Base-by-base conservation (phyloP, 1,140 invertebrate genomes). In the Brachionus plicatilis region DNA sequence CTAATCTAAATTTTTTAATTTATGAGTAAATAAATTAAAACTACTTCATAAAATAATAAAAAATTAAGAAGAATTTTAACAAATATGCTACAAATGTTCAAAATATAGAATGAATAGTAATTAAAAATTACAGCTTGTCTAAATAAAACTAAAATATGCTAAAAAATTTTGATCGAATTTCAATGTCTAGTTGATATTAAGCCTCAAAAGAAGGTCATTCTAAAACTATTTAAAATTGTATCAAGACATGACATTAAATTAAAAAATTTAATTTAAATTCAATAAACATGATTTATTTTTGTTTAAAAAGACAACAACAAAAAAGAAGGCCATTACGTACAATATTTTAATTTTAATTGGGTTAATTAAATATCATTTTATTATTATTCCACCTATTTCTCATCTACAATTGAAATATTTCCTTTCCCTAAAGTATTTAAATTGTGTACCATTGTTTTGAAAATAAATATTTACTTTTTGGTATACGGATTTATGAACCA, bases 301-400 rank as follows among this genome's bases (percentile, higher is more conserved):
- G 11, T 37, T 70, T 37, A 29, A 12, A 12, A 65, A 70, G 33
- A 70, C 20, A n/a, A 29, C 27, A 33, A 24, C n/a, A 37, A 70
- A 37, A 68, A 41, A 70, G 14, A 70, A 70, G 29, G 66, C 37
- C 27, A 70, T 33, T 70, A 29, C 12, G n/a, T 70, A 14, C 66
- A 20, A 60, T 24, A 20, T 20, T 60, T n/a, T 8, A 20, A 20
- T 24, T 8, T 20, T 60, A 60, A 43, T 76, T 76, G 27, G 72
- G 72, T 76, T 75, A 75, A 75, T 75, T 75, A 75, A 75, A 75
- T 20, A 75, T 75, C 43, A 47, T n/a, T 76, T 20, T 50, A 50
- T 27, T 76, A 37, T 24, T 12, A 47, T 76, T 29, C n/a, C 17
- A 76, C 24, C 47, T 45, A 11, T 20, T 56, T 60, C 53, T 60